A percentile compares a stretch with the other conserved stretches of the same genome.
phyloP scores from a whole-genome alignment of 2,888 invertebrate species.

The Apamea epomidion region DNA sequence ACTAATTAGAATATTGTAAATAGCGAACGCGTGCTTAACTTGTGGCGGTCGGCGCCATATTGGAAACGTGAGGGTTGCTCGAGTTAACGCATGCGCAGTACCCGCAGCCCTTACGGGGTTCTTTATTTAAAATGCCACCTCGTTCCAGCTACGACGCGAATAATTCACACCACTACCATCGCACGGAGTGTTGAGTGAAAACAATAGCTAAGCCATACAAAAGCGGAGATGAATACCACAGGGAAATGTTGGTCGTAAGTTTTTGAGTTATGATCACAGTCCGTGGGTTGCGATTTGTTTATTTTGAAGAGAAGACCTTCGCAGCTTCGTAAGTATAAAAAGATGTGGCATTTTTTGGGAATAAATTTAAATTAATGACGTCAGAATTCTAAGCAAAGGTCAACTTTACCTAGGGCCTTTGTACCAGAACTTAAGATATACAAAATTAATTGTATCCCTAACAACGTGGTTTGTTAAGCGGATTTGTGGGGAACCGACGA shows the following conservation, averaged over 20 bases:
- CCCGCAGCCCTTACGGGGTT: slow-evolving; percentile 76
- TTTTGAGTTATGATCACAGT: slow-evolving; percentile 45
- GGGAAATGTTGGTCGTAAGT: slow-evolving; percentile 47
- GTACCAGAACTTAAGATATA: slow-evolving; percentile 12
- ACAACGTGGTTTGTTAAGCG: slow-evolving; percentile 30
- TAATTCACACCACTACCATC: slow-evolving; percentile 66
- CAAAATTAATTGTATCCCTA: slow-evolving; percentile 43
- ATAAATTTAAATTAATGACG: slow-evolving; percentile 47
- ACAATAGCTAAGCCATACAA: slow-evolving; percentile 66
- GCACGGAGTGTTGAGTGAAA: slow-evolving; percentile 66
- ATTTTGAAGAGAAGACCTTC: slow-evolving; percentile 45
- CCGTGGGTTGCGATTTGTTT: slow-evolving; percentile 57
- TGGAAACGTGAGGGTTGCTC: slow-evolving; percentile 83
- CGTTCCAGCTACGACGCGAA: slow-evolving; percentile 63
- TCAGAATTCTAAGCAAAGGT: slow-evolving; percentile 36
- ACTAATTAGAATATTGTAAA: slow-evolving; percentile 73
- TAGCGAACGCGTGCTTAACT: slow-evolving; percentile 85
- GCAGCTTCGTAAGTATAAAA: slow-evolving; percentile 17
- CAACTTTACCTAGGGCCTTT: slow-evolving; percentile 23
- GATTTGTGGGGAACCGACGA: slow-evolving; percentile 42
- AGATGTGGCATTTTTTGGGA: slow-evolving; percentile 24
- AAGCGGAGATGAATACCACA: slow-evolving; percentile 65
- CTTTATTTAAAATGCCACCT: slow-evolving; percentile 76
- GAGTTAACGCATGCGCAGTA: slow-evolving; percentile 84
- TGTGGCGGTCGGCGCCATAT: slow-evolving; percentile 89